Base-by-base conservation (phyloP, 2,888 invertebrate species). In the Aphodius granarius region DNA sequence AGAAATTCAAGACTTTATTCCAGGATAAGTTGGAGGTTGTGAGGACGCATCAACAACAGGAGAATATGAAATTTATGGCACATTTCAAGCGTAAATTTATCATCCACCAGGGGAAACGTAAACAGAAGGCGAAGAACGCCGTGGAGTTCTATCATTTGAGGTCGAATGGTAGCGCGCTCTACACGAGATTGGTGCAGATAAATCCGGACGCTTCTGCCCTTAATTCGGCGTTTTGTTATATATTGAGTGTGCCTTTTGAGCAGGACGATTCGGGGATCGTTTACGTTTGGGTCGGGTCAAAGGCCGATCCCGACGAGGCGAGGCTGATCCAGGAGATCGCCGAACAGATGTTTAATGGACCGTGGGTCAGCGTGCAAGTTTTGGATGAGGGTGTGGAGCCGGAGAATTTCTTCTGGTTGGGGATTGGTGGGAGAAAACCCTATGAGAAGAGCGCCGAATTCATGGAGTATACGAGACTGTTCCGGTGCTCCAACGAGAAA, bases 401-500 rank as follows among this genome's bases (percentile, higher is more conserved):
- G 0, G 98, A 98, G 85, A 98, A 98, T 85, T 98, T 98, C 90
- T 98, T 98, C 89, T 99, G 98, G 98, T 94, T 97, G 66, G 97
- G 94, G n/a, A 89, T 98, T 23, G 96, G 96, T 74, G 98, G 97
- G 0, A 93, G 93, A 83, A 97, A 97, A 86, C 92, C 94, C 0
- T 97, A 97, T 86, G 98, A 98, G 76, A 91, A 90, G 4, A 93
- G 95, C 84, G 96, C 97, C 0, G 94, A 94, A 65, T 99, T 94
- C 86, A 97, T 99, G 94, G 92, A 95, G 84, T 95, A 92, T 87
- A 96, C 97, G 0, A 90, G 99, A 71, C 90, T 99, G 63, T 99
- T 99, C 89, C 92, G 99, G 74, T 99, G 99, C 88, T 99, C 99
- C 68, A 99, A 99, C 87, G 99, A 99, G 86, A 98, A 98, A 86